Conservation (phyloP, 2,113 vertebrate genomes). For the Tringa solitaria region DNA sequence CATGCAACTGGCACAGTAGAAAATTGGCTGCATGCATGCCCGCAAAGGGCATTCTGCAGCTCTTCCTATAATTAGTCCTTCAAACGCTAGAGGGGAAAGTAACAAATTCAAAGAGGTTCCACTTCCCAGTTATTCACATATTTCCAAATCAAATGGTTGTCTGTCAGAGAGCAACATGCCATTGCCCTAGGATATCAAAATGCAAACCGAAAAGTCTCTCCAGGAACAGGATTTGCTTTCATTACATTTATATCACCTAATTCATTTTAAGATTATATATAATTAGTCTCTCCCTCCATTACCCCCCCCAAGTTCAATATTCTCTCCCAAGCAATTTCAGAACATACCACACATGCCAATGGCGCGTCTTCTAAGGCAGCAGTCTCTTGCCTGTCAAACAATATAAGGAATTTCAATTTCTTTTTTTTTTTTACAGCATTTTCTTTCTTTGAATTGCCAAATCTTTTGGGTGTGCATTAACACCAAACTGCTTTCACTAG, state of each 20-base stretch:
- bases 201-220: constrained; percentile 59
- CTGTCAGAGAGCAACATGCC: constrained; percentile 58
- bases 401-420: not conserved
- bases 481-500: not conserved
- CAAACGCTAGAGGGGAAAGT: constrained; percentile 48
- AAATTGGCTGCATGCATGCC: constrained; percentile 39
- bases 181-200: constrained; percentile 61
- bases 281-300: constrained; percentile 50
- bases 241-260: constrained; percentile 64
- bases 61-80: constrained; percentile 65
- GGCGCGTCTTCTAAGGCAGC: not conserved
- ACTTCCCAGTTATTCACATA: constrained; percentile 63
- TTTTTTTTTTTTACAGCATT: not conserved
- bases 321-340: constrained; percentile 49
- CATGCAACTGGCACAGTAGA: constrained; percentile 26
- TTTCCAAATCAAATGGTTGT: constrained; percentile 57
- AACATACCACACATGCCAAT: constrained; percentile 13
- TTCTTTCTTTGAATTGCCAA: not conserved
- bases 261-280: constrained; percentile 66
- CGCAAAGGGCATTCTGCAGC: constrained; percentile 37
- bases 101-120: constrained; percentile 63
- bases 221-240: constrained; percentile 60
- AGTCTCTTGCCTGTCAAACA: not conserved
- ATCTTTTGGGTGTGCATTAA: not conserved
- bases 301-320: constrained; percentile 8